Evolutionary conservation across 2,113 vertebrate genomes (phyloP), one percentile per base, ranked within the genome.

Genomic region (Hymenochirus boettgeri): DNA sequence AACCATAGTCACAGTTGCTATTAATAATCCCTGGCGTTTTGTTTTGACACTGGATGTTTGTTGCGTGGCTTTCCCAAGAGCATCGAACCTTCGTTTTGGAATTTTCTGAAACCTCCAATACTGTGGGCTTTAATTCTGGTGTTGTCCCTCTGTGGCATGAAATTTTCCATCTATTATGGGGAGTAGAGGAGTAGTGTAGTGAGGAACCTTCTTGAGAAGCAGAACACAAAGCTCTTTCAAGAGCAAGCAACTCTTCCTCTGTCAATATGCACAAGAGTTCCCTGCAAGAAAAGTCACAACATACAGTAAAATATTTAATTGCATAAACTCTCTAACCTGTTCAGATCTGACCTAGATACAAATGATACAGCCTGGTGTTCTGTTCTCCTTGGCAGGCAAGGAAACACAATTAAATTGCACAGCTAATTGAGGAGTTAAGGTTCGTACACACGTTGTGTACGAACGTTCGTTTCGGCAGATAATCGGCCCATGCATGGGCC

Each of bases 141-240:
- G 7, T 18, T 13, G 10, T 6, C 13, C 17, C 29, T 5, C 3
- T 22, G n/a, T 57, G 18, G 5, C 19, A 53, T 52, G 29, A 37
- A n/a, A 13, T 12, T 1, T 10, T 33, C 50, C 35, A 50, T 27
- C 19, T 27, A 29, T 5, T 23, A 25, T 46, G 13, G 17, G 27
- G 22, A 26, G 19, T 4, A 42, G 21, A 10, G 6, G 66, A 50
- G 29, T 55, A 37, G 33, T 31, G 9, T 4, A 17, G 1, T 0
- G 29, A 53, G 54, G 71, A 35, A 13, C 75, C 69, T 55, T 82
- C 77, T 0, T n/a, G 70, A 46, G 85, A 83, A 0, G 78, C 69
- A 5, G 76, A 48, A 33, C 84, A 82, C 46, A 88, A 65, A 29
- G 76, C 83, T 55, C 75, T 81, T 73, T 88, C 86, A 69, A 88